A percentile compares a stretch with the other conserved stretches of the same genome.
These are phyloP conservation scores for Austrofundulus limnaeus DNA, from an alignment of 2,113 vertebrate genomes.

Conservation along the genomic window DNA sequence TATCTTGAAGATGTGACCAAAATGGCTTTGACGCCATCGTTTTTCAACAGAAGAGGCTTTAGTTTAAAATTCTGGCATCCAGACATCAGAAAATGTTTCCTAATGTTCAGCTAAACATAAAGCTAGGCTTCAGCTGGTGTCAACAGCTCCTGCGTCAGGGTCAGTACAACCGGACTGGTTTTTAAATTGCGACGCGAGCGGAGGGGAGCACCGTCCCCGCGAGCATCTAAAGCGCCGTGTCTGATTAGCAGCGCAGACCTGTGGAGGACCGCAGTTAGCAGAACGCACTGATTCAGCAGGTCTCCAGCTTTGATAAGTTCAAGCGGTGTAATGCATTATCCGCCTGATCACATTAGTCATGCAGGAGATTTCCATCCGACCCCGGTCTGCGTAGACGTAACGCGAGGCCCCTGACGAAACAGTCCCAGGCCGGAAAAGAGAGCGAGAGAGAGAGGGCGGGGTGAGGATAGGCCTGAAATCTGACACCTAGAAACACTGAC, in stretches of 20 bases:
- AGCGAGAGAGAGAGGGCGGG: constrained; percentile 12
- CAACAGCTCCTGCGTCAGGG: background rate
- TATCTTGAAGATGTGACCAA: too few species aligned
- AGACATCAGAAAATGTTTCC: too few species aligned
- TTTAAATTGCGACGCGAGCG: constrained; percentile 19
- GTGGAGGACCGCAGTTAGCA: constrained; percentile 26
- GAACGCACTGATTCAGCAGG: constrained; percentile 69
- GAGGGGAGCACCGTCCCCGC: background rate
- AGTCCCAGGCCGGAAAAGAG: constrained; percentile 48
- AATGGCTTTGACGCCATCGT: too few species aligned
- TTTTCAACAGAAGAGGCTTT: too few species aligned
- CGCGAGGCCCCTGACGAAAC: constrained; percentile 65
- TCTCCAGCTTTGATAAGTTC: constrained; percentile 71
- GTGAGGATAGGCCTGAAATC: constrained; percentile 66
- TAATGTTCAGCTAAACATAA: too few species aligned
- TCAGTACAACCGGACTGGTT: too few species aligned
- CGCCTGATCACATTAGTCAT: constrained; percentile 75
- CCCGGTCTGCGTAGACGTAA: constrained; percentile 63
- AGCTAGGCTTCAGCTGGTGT: too few species aligned
- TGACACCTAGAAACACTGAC: constrained; percentile 74
- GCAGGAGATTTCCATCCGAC: constrained; percentile 73
- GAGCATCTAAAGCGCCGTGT: constrained; percentile 33
- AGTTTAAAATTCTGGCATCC: too few species aligned
- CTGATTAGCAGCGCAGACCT: constrained; percentile 39
- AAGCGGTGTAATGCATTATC: constrained; percentile 71